These are phyloP conservation scores for Eupithecia vulgata DNA, from an alignment of 2,888 invertebrate genomes.

Conservation along the genomic window DNA sequence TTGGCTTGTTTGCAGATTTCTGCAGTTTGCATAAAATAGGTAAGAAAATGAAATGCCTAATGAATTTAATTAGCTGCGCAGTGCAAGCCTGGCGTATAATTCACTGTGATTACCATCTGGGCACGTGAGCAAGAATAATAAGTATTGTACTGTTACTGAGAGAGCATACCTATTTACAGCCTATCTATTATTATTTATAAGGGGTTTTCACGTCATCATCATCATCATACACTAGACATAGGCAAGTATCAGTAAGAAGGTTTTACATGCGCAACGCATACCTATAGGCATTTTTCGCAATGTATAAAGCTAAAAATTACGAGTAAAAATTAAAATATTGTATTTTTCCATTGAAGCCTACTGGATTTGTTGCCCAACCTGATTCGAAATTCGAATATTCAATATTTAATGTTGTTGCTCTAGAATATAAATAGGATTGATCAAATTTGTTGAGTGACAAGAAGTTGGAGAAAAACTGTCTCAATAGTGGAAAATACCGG, in stretches of 20 bases:
- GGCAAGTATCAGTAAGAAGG: neutral
- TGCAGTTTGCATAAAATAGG: neutral
- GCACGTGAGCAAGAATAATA: constrained; percentile 8
- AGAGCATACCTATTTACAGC: neutral
- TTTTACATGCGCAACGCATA: neutral
- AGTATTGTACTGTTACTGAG: neutral
- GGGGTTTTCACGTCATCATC: neutral
- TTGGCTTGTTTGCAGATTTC: neutral
- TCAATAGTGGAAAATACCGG: neutral
- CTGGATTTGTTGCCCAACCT: neutral
- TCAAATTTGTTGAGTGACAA: neutral
- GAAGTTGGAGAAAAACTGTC: neutral
- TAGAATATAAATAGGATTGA: neutral
- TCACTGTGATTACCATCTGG: neutral
- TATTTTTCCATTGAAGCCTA: neutral
- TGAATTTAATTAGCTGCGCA: neutral
- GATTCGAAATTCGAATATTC: neutral
- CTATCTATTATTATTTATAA: neutral
- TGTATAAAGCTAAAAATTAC: neutral
- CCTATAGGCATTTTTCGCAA: neutral
- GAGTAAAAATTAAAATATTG: neutral
- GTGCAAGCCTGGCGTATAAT: neutral
- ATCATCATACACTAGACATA: neutral
- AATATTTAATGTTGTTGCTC: constrained; percentile 5
- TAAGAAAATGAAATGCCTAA: neutral